Evolutionary conservation across 2,113 vertebrate genomes (phyloP).

Genomic region (Lamprotornis superbus): DNA sequence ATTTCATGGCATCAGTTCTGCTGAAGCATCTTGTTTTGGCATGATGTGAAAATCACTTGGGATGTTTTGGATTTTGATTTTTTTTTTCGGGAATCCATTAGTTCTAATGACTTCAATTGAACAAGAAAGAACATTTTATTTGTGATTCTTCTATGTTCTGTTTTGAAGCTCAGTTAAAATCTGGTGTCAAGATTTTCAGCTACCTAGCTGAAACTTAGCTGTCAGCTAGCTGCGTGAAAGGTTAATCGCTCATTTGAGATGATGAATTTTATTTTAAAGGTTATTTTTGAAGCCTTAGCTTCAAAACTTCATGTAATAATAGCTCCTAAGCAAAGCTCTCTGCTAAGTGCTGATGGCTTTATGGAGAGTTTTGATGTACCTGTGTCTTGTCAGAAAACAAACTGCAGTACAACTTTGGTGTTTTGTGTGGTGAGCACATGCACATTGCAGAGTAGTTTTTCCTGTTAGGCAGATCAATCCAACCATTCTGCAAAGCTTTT

Average conservation of each 20-base stretch:
- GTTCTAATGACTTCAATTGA: background rate
- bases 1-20: slow-evolving; percentile 27
- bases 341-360: background rate
- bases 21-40: slow-evolving; percentile 37
- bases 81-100: background rate
- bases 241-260: background rate
- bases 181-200: background rate
- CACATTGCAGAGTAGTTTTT: background rate
- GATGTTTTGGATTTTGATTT: background rate
- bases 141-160: background rate
- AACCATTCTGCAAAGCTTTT: background rate
- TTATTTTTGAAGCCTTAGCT: background rate
- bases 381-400: background rate
- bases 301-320: background rate
- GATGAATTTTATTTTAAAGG: background rate
- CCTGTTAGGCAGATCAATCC: background rate
- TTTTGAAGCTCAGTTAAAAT: slow-evolving; percentile 9
- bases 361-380: background rate
- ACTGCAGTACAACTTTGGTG: background rate
- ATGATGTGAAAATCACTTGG: slow-evolving; percentile 2
- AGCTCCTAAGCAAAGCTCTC: background rate
- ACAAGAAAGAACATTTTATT: background rate
- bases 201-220: background rate
- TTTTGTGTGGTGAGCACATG: background rate
- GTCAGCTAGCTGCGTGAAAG: background rate